Conservation (phyloP, 2,113 vertebrate species). For the Neofelis nebulosa region DNA sequence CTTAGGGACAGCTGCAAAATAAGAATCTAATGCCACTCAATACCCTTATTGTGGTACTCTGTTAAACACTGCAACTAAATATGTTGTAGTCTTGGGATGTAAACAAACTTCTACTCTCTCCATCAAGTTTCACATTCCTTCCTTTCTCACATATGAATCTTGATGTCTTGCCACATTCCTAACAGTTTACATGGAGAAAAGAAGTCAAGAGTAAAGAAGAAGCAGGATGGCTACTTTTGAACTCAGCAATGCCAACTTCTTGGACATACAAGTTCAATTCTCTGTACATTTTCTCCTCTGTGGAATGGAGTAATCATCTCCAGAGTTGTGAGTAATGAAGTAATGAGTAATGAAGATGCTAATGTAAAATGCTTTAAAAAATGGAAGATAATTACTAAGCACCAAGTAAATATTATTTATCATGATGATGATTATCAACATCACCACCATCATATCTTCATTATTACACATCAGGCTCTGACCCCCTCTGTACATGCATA, state of each 20-base stretch:
- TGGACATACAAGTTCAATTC: not conserved
- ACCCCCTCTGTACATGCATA: not conserved
- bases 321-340: not conserved
- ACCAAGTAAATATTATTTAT: not conserved
- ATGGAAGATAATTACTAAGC: not conserved
- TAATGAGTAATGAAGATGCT: not conserved
- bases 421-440: not conserved
- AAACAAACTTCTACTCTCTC: not conserved
- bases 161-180: not conserved
- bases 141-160: not conserved
- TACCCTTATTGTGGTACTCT: not conserved
- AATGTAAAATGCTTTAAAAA: not conserved
- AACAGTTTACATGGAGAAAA: not conserved
- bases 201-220: not conserved
- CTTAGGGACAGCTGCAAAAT: not conserved
- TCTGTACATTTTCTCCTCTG: not conserved
- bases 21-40: not conserved
- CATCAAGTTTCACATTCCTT: not conserved
- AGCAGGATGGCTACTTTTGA: not conserved
- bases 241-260: not conserved
- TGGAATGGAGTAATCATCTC: not conserved
- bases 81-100: not conserved
- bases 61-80: not conserved
- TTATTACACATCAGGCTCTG: not conserved
- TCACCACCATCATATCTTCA: not conserved